Evolutionary conservation across 2,797 vertebrate genomes (phyloP), one percentile per base, ranked within the genome.

Genomic region (Mormyrus proboscirostris): DNA sequence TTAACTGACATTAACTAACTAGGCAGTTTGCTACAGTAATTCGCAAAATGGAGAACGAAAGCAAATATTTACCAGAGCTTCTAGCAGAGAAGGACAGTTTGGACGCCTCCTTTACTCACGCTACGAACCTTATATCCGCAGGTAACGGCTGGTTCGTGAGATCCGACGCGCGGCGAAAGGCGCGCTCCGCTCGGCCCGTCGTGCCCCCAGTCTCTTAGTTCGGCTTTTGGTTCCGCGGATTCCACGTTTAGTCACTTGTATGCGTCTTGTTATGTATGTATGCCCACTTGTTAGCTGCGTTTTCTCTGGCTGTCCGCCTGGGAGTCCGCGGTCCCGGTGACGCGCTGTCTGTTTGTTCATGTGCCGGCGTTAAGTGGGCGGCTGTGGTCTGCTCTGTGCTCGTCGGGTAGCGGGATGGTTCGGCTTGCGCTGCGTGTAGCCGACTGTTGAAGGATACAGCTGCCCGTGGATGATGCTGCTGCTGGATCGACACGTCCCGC

Each of bases 41-140:
- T 91, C 89, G 55, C 91, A 97, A 96, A 93, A 97, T 98, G 97
- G 98, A 97, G 95, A 94, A 97, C 29, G 98, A 98, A 93, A 97
- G 96, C 33, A 99, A 99, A 89, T 99, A 99, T 88, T 94, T 99
- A 41, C 98, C 98, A 0, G 98, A 99, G 95, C 97, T 99, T 55
- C 95, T 98, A 94, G 98, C 98, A 0, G 98, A 99, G 89, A 99
- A 98, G 92, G 98, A 99, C 94, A 99, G 98, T 55, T 92, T 99
- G 92, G 98, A 99, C 93, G 96, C 98, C 4, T 99, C 98, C 8
- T 99, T 99, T 93, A 99, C 98, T 0, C 98, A 99, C 91, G 98
- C 98, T 49, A 98, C 98, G 97, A 98, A 98, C 90, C 96, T 99
- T 0, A 96, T 99, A 4, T 94, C 95, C 10, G 97, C 96, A 95